Conservation (phyloP, 2,888 invertebrate species). For the Macroteleia sp. region DNA sequence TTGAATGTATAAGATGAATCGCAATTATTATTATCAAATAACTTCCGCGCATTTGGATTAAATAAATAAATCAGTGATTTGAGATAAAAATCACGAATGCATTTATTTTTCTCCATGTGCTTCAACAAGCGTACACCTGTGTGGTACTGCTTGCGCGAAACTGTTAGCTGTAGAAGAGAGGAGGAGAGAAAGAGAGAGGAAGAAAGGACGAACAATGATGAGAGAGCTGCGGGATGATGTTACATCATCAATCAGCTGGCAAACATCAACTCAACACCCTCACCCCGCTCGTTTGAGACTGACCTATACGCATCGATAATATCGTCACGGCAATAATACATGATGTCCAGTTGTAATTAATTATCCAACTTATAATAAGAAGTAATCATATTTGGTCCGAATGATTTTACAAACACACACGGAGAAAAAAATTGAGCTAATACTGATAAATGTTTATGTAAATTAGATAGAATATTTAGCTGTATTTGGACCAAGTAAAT, state of each 20-base stretch:
- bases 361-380: slow-evolving; percentile 62
- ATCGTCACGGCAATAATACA: slow-evolving; percentile 64
- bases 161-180: slow-evolving; percentile 41
- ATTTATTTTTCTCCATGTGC: slow-evolving; percentile 3
- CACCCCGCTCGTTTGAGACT: slow-evolving; percentile 65
- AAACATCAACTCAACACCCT: slow-evolving; percentile 83
- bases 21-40: slow-evolving; percentile 35
- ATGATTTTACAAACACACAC: slow-evolving; percentile 18
- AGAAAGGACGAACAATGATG: slow-evolving; percentile 60
- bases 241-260: slow-evolving; percentile 83
- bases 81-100: slow-evolving; percentile 1
- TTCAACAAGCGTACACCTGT: background rate
- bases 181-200: slow-evolving; percentile 63
- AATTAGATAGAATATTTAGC: no score
- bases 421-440: no score
- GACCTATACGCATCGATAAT: slow-evolving; percentile 71
- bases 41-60: no score
- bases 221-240: slow-evolving; percentile 76
- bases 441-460: no score
- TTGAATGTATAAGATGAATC: slow-evolving; percentile 8
- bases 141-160: slow-evolving; percentile 37
- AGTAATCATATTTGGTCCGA: slow-evolving; percentile 26
- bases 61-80: slow-evolving; percentile 15
- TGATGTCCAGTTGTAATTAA: slow-evolving; percentile 61
- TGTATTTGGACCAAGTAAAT: no score